Base-by-base conservation (phyloP, 2,888 invertebrate genomes). In the Hedya salicella region DNA sequence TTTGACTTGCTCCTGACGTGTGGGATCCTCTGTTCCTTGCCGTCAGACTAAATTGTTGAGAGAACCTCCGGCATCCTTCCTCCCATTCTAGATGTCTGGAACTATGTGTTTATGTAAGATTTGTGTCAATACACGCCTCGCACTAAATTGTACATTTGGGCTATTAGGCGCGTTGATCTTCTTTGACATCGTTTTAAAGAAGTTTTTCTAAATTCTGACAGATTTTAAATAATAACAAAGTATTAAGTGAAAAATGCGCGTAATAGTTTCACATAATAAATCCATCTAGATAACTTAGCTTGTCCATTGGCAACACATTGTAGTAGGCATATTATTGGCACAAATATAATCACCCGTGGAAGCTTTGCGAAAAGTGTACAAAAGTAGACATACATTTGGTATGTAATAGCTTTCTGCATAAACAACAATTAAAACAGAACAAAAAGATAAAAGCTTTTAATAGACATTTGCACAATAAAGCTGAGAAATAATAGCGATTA, bases 1-100 rank as follows among this genome's bases (percentile, higher is more conserved):
- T 91, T 91, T 91, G 91, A 91, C 91, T 91, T 91, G 91, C 88
- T 86, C 80, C 74, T 82, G 87, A 83, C 88, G 88, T 87, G 87
- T 86, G 80, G 89, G 89, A 77, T 87, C 82, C 71, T 66, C 72
- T 75, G 44, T 71, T 74, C 78, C 77, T 79, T 78, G 70, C 78
- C 79, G 72, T 80, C 79, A 77, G 78, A 79, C 79, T 80, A 81
- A 83, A 66, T 52, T 52, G 56, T 78, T 78, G 72, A 78, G 75
- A 74, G 83, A 86, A 82, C 88, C 88, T 86, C 88, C 86, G 90
- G 86, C 88, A 86, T 76, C 81, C 75, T 75, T 74, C 78, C 72
- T 75, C 76, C 75, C 76, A 52, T 61, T 44, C 62, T 75, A 70
- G 71, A 62, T 62, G 40, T 59, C 50, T 65, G 52, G 44, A 40